These are phyloP conservation scores for Melipona bicolor DNA, from an alignment of 2,888 invertebrate species.

Conservation along the genomic window DNA sequence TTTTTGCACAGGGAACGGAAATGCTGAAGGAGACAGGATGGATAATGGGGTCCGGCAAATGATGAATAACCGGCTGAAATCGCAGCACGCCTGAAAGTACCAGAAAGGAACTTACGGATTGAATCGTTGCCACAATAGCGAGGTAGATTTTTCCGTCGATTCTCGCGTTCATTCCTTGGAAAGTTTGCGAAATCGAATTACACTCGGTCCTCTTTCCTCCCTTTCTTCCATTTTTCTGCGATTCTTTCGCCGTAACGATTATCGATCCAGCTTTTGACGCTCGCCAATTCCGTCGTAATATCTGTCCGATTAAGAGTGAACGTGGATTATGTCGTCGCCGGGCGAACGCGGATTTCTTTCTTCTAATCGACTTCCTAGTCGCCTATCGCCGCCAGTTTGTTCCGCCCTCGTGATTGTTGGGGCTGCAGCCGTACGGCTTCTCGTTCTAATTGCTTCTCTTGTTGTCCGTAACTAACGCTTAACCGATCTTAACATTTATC, in stretches of 20 bases:
- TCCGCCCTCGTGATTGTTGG: slow-evolving; percentile 58
- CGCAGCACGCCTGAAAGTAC: slow-evolving; percentile 1
- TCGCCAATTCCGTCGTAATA: slow-evolving; percentile 17
- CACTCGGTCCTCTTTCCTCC: not conserved
- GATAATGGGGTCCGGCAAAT: not conserved
- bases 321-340: slow-evolving; percentile 52
- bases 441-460: slow-evolving; percentile 62
- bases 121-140: slow-evolving; percentile 23
- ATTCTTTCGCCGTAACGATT: slow-evolving; percentile 1
- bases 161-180: slow-evolving; percentile 11
- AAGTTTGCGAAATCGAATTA: slow-evolving; percentile 37
- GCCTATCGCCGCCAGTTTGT: slow-evolving; percentile 61
- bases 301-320: slow-evolving; percentile 48
- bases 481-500: slow-evolving; percentile 47
- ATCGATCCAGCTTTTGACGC: slow-evolving; percentile 22
- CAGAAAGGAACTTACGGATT: slow-evolving; percentile 35
- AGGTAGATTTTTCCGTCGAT: slow-evolving; percentile 25
- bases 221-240: too few relatives aligned
- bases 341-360: slow-evolving; percentile 46
- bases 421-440: slow-evolving; percentile 64
- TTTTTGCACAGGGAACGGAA: not conserved
- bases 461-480: slow-evolving; percentile 52
- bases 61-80: slow-evolving; percentile 30
- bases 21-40: not conserved
- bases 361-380: slow-evolving; percentile 67